Evolutionary conservation across 2,888 invertebrate genomes (phyloP), one percentile per base, ranked within the genome.

Genomic region (Pristionchus arcanus): DNA sequence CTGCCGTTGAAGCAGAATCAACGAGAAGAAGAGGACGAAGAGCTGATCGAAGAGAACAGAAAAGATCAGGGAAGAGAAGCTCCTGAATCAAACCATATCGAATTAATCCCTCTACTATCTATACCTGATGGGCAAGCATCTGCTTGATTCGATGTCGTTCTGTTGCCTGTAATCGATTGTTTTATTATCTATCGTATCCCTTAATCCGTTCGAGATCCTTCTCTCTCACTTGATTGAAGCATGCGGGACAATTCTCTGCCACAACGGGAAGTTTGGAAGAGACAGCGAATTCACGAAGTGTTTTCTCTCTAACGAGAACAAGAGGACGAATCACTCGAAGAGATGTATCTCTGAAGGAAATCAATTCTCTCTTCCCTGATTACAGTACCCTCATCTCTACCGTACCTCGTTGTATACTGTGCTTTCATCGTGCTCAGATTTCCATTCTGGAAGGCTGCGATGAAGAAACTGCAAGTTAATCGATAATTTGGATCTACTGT

Each of bases 311-410:
- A 21, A 97, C 97, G 96, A 97, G 97, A 21, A 97, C 97, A 95
- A 98, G 97, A 31, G 98, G 98, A 87, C 98, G 96, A 91, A 98
- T 97, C 42, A 98, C 97, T 91, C 97, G 96, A 87, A 98, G 95
- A 94, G 97, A 97, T 92, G 97, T 97, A 90, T 97, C 97, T 93
- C 97, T 97, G 96, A 3, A 96, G 95, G 9, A 9, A 55, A 53
- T 85, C n/a, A 59, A 55, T 25, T 81, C 81, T 4, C 49, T 81
- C 16, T 28, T 4, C 59, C 2, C 19, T 31, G 21, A 21, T 25
- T 59, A 85, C 85, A 31, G 34, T 34, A 83, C 31, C 53, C 37
- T 34, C 25, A 5, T 34, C 28, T 49, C 31, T 68, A 37, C 87
- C 49, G 31, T 63, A 97, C 97, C 96, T 96, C 91, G 97, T 97